These are phyloP conservation scores for Nezara viridula DNA, from an alignment of 2,888 invertebrate genomes.

Conservation along the genomic window DNA sequence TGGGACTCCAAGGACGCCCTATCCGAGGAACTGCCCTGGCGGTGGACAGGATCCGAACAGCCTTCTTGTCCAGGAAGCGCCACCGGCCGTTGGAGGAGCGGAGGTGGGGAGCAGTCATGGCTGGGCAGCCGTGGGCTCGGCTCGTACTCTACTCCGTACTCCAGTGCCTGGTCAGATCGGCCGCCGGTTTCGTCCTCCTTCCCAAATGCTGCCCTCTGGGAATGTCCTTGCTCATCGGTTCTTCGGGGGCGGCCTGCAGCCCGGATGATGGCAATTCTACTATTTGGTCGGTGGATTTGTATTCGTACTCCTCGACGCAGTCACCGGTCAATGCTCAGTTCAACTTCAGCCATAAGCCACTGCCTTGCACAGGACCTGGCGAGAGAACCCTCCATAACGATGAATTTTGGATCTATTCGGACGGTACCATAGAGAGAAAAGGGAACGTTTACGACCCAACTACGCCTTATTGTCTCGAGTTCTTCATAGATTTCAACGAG, in stretches of 20 bases:
- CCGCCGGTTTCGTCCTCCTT: constrained; percentile 3
- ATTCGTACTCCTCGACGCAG: not conserved
- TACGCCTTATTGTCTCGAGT: not conserved
- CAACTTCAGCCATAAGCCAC: not conserved
- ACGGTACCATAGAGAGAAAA: not conserved
- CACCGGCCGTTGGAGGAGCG: not conserved
- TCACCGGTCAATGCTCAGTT: not conserved
- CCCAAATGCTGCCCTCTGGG: constrained; percentile 61
- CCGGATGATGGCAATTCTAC: not conserved
- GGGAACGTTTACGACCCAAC: not conserved
- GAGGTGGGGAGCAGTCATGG: constrained; percentile 43
- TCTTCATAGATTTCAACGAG: not conserved
- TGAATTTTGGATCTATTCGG: not conserved
- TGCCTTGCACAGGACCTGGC: not conserved
- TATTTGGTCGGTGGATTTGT: not conserved
- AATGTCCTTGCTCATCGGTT: not conserved
- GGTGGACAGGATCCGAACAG: not conserved
- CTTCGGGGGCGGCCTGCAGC: not conserved
- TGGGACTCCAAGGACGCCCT: not conserved
- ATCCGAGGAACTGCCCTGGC: not conserved
- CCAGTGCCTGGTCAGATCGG: constrained; percentile 37
- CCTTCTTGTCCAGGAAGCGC: constrained; percentile 19
- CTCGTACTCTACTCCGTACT: not conserved
- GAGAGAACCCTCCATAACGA: not conserved
- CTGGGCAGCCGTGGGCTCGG: constrained; percentile 4